Evolutionary conservation across 1,140 invertebrate genomes (phyloP).

Genomic region (Lordiphosa collinella): DNA sequence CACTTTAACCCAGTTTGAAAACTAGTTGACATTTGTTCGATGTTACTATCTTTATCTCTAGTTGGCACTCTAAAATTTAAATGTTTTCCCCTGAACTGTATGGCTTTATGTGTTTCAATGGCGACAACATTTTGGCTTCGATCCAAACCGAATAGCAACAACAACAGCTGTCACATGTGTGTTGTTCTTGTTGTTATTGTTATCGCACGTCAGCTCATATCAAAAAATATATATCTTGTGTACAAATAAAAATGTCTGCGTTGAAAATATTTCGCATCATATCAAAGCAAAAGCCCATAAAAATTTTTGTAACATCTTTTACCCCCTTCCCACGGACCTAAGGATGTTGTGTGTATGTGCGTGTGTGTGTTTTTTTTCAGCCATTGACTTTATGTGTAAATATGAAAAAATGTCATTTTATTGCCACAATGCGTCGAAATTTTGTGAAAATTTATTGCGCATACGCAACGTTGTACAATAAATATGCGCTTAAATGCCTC

Average conservation of each 20-base stretch:
- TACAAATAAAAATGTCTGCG: conserved; percentile 63
- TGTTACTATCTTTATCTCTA: not conserved
- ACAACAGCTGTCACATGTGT: conserved; percentile 32
- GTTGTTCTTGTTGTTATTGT: conserved; percentile 8
- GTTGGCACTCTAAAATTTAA: conserved; percentile 18
- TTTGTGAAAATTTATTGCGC: conserved; percentile 74
- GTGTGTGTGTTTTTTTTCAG: conserved; percentile 18
- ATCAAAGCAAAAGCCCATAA: conserved; percentile 58
- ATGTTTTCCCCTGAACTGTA: conserved; percentile 28
- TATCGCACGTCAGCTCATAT: conserved; percentile 42
- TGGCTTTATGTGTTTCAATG: conserved; percentile 36
- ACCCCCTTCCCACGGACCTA: not conserved
- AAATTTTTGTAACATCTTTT: conserved; percentile 54
- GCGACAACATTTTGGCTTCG: conserved; percentile 51
- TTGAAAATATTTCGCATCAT: conserved; percentile 65
- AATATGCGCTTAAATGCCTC: conserved; percentile 70
- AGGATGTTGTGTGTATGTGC: not conserved
- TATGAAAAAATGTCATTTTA: conserved; percentile 77
- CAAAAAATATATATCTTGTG: conserved; percentile 38
- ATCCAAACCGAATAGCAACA: conserved; percentile 25
- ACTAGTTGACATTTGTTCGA: conserved; percentile 8
- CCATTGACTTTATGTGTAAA: conserved; percentile 75
- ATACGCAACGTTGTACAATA: conserved; percentile 71
- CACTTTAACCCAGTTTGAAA: not conserved
- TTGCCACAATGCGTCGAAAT: conserved; percentile 76